Conservation (phyloP, 2,113 vertebrate genomes). For the Forbesichthys agassizii region DNA sequence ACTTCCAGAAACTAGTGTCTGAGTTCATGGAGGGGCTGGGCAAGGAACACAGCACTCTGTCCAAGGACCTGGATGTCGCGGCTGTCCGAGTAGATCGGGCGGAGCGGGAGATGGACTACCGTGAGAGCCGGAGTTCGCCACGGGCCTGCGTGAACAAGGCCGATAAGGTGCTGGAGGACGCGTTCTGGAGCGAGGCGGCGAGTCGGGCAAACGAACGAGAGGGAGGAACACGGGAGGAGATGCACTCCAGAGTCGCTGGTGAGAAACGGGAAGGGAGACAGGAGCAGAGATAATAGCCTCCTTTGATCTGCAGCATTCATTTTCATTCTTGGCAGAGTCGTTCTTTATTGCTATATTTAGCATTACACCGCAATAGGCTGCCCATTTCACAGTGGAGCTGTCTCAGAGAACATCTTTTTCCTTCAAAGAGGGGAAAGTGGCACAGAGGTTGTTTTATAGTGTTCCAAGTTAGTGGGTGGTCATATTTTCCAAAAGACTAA, state of each 20-base stretch:
- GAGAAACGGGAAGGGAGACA: conserved; percentile 48
- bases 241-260: conserved; percentile 87
- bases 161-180: conserved; percentile 84
- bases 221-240: conserved; percentile 83
- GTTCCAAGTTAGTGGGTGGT: conserved; percentile 34
- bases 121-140: conserved; percentile 85
- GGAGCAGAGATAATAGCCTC: neutral
- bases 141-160: conserved; percentile 85
- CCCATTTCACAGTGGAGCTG: conserved; percentile 5
- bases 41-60: conserved; percentile 79
- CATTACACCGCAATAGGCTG: conserved; percentile 6
- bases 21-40: conserved; percentile 80
- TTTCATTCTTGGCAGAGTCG: conserved; percentile 25
- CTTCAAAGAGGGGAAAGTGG: conserved; percentile 51
- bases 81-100: conserved; percentile 80
- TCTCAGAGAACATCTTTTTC: conserved; percentile 37
- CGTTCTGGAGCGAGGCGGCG: conserved; percentile 78
- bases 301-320: conserved; percentile 38
- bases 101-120: conserved; percentile 89
- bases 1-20: conserved; percentile 88
- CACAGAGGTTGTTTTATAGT: conserved; percentile 27
- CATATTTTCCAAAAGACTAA: conserved; percentile 49
- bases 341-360: conserved; percentile 13
- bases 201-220: conserved; percentile 75
- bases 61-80: conserved; percentile 78